Conservation (phyloP, 2,888 invertebrate genomes). For the Drosophila greeni region DNA sequence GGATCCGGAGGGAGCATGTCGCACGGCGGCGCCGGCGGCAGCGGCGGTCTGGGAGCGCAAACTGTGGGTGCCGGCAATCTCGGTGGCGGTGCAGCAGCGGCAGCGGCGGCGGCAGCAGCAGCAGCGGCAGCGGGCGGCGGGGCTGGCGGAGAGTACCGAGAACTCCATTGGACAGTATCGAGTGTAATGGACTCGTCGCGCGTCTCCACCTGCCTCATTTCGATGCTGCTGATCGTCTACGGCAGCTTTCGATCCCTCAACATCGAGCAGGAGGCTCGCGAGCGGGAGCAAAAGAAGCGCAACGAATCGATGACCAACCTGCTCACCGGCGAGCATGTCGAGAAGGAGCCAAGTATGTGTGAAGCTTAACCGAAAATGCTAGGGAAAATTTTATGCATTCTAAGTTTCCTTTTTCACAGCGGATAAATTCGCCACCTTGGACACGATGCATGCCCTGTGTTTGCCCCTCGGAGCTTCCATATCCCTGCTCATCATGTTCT, state of each 20-base stretch:
- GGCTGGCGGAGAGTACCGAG: slow-evolving; percentile 78
- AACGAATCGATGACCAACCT: slow-evolving; percentile 81
- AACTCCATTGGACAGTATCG: slow-evolving; percentile 90
- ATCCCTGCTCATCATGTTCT: slow-evolving; percentile 97
- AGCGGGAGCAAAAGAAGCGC: slow-evolving; percentile 86
- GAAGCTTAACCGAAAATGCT: neutral
- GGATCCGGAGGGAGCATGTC: slow-evolving; percentile 70
- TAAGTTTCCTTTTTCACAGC: slow-evolving; percentile 44
- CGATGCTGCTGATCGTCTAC: slow-evolving; percentile 97
- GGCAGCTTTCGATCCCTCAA: slow-evolving; percentile 98
- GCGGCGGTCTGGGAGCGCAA: slow-evolving; percentile 64
- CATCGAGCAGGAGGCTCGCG: slow-evolving; percentile 96
- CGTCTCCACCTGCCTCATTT: slow-evolving; percentile 97
- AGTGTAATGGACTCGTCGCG: slow-evolving; percentile 98
- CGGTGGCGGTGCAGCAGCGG: slow-evolving; percentile 69
- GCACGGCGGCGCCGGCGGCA: slow-evolving; percentile 74
- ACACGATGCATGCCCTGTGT: slow-evolving; percentile 98
- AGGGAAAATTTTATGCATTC: slow-evolving; percentile 9
- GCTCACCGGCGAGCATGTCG: slow-evolving; percentile 78
- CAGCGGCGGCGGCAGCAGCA: slow-evolving; percentile 63
- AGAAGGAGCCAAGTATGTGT: slow-evolving; percentile 80
- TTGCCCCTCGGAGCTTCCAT: slow-evolving; percentile 97
- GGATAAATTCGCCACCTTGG: slow-evolving; percentile 92
- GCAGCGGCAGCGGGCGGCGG: slow-evolving; percentile 64
- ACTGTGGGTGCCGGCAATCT: slow-evolving; percentile 70